Evolutionary conservation across 2,888 invertebrate genomes (phyloP), one percentile per base, ranked within the genome.

Genomic region (Limnephilus lunatus): DNA sequence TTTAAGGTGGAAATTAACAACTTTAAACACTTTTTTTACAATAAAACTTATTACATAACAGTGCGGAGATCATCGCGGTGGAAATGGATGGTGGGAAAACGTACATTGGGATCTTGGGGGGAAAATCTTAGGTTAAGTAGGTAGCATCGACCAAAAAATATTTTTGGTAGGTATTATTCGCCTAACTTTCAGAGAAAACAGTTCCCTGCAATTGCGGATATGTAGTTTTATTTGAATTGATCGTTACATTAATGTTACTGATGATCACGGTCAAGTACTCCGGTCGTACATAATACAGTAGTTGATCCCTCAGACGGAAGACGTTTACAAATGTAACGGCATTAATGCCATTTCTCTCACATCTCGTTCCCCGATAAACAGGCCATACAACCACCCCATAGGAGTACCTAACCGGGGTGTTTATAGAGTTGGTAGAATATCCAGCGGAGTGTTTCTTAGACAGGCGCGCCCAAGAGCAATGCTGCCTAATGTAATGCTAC

Each of bases 401-500:
- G 19, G 31, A 87, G 68, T 35, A 87, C 87, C 68, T 80, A 81
- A 80, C 30, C 5, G 35, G 85, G 35, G 85, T 85, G 85, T 39
- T 68, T 85, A 39, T 85, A n/a, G 85, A 88, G 53, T 48, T 68
- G 87, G 25, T 25, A 68, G 25, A 7, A 68, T 68, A 68, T 68
- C 68, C 31, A 44, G 88, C n/a, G 85, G 81, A 48, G 85, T 48
- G 91, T 89, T 94, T 93, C 93, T 92, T 91, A 92, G 92, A 94
- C 94, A 93, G 94, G 94, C 94, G 94, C 94, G 94, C 94, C 94
- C 92, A 93, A 93, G 92, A 94, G 94, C 94, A 93, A 93, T n/a
- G n/a, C 68, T 68, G 68, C 68, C 68, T 68, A 68, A 68, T 68
- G n/a, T 68, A 68, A 68, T 68, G 68, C 68, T n/a, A 68, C 68